Evolutionary conservation across 2,113 vertebrate species (phyloP).

Genomic region (Lutjanus erythropterus): DNA sequence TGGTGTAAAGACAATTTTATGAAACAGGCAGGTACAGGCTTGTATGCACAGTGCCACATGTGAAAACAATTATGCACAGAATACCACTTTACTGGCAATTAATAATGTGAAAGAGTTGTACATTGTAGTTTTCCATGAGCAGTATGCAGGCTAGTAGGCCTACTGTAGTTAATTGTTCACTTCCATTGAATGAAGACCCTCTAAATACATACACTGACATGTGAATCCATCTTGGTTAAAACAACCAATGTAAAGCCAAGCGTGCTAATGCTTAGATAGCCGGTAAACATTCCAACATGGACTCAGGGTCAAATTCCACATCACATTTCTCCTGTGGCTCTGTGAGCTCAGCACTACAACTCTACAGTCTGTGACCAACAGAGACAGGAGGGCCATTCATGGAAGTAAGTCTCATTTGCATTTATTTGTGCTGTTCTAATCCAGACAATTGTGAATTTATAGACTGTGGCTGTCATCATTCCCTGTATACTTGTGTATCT

Average conservation of each 20-base stretch:
- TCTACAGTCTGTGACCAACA: neutral
- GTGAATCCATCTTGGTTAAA: slow-evolving; percentile 24
- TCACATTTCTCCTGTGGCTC: neutral
- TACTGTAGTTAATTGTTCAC: neutral
- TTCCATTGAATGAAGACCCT: neutral
- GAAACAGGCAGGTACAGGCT: neutral
- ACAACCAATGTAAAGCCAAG: slow-evolving; percentile 25
- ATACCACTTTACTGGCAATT: neutral
- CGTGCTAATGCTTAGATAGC: neutral
- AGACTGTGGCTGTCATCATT: neutral
- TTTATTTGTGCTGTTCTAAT: slow-evolving; percentile 1
- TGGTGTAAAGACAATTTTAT: neutral
- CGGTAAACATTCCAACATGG: slow-evolving; percentile 66
- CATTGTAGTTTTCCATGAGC: neutral
- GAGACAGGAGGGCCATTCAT: neutral
- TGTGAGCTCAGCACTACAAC: slow-evolving; percentile 5
- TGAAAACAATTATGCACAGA: neutral
- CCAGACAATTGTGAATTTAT: neutral
- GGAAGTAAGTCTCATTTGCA: slow-evolving; percentile 47
- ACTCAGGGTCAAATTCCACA: slow-evolving; percentile 75
- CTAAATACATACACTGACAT: neutral
- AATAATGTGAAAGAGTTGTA: neutral
- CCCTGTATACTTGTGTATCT: too few species aligned
- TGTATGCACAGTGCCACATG: neutral
- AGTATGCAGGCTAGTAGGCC: neutral